Conservation (phyloP, 2,797 vertebrate genomes). For the Orientallactaga sibirica region DNA sequence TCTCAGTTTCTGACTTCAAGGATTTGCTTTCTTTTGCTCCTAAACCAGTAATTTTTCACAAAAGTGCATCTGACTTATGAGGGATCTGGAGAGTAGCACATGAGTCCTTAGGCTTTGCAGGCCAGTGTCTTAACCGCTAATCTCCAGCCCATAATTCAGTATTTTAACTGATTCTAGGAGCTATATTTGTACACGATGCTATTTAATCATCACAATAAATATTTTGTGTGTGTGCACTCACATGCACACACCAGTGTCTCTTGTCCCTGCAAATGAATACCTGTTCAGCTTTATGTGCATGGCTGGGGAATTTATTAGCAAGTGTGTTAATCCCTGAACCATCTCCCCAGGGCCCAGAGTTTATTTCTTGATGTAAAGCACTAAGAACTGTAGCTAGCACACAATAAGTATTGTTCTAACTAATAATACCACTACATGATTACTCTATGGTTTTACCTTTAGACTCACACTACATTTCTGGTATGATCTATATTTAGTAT, state of each 20-base stretch:
- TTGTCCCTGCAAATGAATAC: too few relatives aligned
- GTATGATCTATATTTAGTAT: neutral
- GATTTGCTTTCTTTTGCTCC: slow-evolving; percentile 63
- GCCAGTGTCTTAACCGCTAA: too few relatives aligned
- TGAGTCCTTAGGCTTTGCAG: too few relatives aligned
- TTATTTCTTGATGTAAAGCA: neutral
- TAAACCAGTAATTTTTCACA: slow-evolving; percentile 71
- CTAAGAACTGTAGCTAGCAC: neutral
- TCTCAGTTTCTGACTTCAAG: slow-evolving; percentile 8
- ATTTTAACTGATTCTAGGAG: neutral
- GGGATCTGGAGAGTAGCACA: too few relatives aligned
- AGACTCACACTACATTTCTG: neutral
- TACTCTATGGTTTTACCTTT: slow-evolving; percentile 25
- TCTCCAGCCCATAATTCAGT: neutral
- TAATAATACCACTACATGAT: neutral
- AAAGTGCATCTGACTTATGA: neutral
- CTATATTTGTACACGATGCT: neutral
- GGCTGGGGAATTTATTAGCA: too few relatives aligned
- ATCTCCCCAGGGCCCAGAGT: neutral
- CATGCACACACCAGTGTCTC: too few relatives aligned
- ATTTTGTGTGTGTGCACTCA: too few relatives aligned
- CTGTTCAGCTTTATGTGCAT: too few relatives aligned
- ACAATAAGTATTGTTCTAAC: neutral
- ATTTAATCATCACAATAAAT: slow-evolving; percentile 33
- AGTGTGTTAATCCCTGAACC: too few relatives aligned